Percentiles rank a stretch among this genome's conserved stretches.
phyloP scores from a whole-genome alignment of 2,797 vertebrate species.

The Somateria mollissima region DNA sequence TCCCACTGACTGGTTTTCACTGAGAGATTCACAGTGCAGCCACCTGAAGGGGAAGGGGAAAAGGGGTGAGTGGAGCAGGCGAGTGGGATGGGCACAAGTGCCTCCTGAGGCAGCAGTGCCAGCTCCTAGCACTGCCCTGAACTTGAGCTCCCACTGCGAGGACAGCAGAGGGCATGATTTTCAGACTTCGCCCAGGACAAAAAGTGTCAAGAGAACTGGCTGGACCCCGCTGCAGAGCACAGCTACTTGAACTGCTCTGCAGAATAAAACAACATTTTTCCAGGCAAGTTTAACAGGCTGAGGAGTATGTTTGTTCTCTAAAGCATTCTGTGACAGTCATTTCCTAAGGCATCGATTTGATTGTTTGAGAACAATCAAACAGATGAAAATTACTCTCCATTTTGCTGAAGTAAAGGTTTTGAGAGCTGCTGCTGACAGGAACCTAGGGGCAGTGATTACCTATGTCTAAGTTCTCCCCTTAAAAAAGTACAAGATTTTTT shows the following conservation, averaged over 20 bases:
- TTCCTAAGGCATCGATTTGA: slow-evolving; percentile 47
- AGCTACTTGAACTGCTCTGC: neutral
- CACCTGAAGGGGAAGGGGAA: neutral
- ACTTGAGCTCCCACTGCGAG: neutral
- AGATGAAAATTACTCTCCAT: neutral
- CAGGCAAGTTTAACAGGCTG: neutral
- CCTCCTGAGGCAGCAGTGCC: neutral
- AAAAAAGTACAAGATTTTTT: neutral
- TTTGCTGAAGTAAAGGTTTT: neutral
- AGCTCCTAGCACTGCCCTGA: neutral
- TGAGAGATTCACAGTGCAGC: neutral
- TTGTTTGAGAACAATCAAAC: slow-evolving; percentile 26
- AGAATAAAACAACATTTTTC: neutral
- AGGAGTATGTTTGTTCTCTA: neutral
- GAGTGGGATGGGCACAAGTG: neutral
- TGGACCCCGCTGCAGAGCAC: neutral
- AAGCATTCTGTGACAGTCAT: slow-evolving; percentile 14
- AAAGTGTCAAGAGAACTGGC: neutral
- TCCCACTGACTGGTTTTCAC: neutral
- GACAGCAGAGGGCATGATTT: neutral
- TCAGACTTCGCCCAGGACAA: neutral
- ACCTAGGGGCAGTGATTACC: neutral
- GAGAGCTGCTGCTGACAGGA: slow-evolving; percentile 7
- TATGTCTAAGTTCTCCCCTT: neutral
- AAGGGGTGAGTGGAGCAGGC: neutral